Conservation (phyloP, 64 coral and sea anemone genomes). For the Stichodactyla mertensii region DNA sequence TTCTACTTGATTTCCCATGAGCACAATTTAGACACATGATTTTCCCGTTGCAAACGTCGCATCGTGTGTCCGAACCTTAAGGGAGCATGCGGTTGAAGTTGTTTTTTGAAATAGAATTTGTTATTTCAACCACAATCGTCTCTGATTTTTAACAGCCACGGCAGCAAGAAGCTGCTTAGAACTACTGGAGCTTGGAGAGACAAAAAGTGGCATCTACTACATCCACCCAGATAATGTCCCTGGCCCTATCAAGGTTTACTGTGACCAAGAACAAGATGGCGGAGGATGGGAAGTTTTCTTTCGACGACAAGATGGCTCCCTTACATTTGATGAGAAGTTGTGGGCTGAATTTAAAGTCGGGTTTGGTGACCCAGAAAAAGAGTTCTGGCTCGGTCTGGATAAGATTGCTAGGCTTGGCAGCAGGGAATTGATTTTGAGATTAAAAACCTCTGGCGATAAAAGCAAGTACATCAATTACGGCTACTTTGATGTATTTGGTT, state of each 20-base stretch:
- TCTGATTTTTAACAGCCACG: not conserved
- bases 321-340: not conserved
- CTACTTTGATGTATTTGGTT: not conserved
- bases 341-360: constrained; percentile 6
- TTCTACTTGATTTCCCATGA: too few species aligned
- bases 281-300: constrained; percentile 27
- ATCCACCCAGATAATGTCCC: not conserved
- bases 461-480: not conserved
- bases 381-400: constrained; percentile 8
- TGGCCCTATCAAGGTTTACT: not conserved
- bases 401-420: not conserved
- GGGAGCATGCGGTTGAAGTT: too few species aligned
- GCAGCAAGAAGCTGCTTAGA: constrained; percentile 8
- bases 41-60: too few species aligned
- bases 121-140: not conserved
- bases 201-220: constrained; percentile 4
- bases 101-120: too few species aligned
- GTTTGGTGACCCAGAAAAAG: not conserved
- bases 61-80: too few species aligned
- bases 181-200: constrained; percentile 14
- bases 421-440: not conserved
- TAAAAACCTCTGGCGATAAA: not conserved
- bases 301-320: constrained; percentile 7
- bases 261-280: constrained; percentile 29
- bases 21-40: too few species aligned